Base-by-base conservation (phyloP, 2,797 vertebrate species). In the Menidia menidia region DNA sequence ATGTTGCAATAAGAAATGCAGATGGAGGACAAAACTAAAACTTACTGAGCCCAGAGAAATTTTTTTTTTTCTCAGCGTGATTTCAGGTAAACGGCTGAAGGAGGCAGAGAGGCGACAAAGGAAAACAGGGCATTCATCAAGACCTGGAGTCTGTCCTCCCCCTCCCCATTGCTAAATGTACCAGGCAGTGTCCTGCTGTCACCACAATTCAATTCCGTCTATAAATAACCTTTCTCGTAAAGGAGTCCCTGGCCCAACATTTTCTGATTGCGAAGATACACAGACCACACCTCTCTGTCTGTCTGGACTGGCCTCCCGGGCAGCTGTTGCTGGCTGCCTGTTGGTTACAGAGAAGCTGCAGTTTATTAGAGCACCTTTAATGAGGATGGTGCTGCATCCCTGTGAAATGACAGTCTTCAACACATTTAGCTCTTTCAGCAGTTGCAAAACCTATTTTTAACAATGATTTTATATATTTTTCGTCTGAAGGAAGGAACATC, bases 141-240 rank as follows among this genome's bases (percentile, higher is more conserved):
- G 57, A 61, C 16, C 66, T 32, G 69, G 70, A 63, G 75, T 72
- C 73, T 77, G 75, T 87, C 81, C 76, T 73, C 80, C 83, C 66
- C 74, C 80, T 10, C 69, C 77, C 67, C 52, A 57, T 53, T 45
- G 60, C 69, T 78, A 68, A 78, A 86, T 62, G 74, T 73, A 80
- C 71, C 48, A 42, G 80, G 51, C 81, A 64, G 69, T 50, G 30
- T 81, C 84, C 84, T 75, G 69, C 75, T 45, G 64, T 71, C 72
- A 12, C 84, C 81, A 75, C 83, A 89, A 92, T 90, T 88, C 78
- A 86, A 81, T 90, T 83, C 68, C 55, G 44, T 83, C 89, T 93
- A 91, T 90, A 92, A 93, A 92, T 93, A 93, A 84, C 89, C 82
- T 73, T 82, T 69, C 82, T 75, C 64, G 78, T 83, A 81, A 81